A percentile compares a stretch with the other conserved stretches of the same genome.
Conservation (phyloP, 1,140 invertebrate genomes). For the Cecropterus lyciades region DNA sequence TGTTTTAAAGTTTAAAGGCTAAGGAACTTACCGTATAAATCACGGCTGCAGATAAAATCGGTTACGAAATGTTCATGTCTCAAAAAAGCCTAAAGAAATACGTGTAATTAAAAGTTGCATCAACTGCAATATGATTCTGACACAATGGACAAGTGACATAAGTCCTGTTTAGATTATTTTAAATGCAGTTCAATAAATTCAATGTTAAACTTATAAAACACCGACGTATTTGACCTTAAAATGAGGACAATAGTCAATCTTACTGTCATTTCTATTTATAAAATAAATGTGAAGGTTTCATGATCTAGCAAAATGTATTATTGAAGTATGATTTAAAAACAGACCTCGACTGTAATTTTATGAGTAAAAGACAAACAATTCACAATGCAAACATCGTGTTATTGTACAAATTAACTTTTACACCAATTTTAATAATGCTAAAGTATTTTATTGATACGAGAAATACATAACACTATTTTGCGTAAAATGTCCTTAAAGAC, state of each 20-base stretch:
- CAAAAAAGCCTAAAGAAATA: neutral
- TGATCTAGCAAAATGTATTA: neutral
- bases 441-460: too few relatives aligned
- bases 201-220: neutral
- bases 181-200: conserved; percentile 14
- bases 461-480: too few relatives aligned
- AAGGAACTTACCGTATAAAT: conserved; percentile 13
- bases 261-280: conserved; percentile 27
- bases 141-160: neutral
- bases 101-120: conserved; percentile 18
- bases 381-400: too few relatives aligned
- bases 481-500: too few relatives aligned
- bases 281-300: conserved; percentile 12
- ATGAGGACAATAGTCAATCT: conserved; percentile 17
- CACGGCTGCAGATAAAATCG: neutral
- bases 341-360: too few relatives aligned
- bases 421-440: too few relatives aligned
- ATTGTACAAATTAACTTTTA: too few relatives aligned
- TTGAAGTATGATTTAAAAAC: neutral
- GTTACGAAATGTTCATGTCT: neutral
- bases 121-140: neutral
- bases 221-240: conserved; percentile 13
- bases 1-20: conserved; percentile 24
- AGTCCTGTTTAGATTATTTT: neutral
- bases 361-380: too few relatives aligned